Conservation (phyloP, 2,888 invertebrate species). For the Xylocampa areola region DNA sequence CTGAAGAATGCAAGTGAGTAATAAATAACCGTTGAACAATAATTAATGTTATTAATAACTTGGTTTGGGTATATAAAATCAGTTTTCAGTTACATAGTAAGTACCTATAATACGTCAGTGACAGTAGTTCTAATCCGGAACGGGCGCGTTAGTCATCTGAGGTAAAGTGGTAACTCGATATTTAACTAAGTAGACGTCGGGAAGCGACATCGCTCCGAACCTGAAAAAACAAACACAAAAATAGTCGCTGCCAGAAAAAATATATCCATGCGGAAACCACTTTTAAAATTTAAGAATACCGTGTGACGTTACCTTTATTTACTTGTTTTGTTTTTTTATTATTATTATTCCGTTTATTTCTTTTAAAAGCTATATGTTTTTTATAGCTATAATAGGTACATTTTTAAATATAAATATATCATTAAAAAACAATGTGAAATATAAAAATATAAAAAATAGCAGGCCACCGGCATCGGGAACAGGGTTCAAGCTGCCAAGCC, state of each 20-base stretch:
- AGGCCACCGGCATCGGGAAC: no score
- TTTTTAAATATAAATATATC: no score
- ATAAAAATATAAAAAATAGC: no score
- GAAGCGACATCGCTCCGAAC: constrained; percentile 69
- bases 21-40: no score
- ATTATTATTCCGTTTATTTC: no score
- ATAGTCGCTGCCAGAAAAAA: constrained; percentile 70
- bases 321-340: not conserved
- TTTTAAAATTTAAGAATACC: constrained; percentile 10
- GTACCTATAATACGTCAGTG: constrained; percentile 41
- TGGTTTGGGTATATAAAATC: constrained; percentile 1
- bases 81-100: constrained; percentile 18
- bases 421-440: no score
- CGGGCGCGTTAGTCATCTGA: constrained; percentile 50
- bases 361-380: no score
- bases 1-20: no score
- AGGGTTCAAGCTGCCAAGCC: no score
- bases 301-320: not conserved
- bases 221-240: constrained; percentile 87
- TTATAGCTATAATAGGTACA: no score
- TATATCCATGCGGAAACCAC: constrained; percentile 56
- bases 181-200: constrained; percentile 77
- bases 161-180: constrained; percentile 81
- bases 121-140: constrained; percentile 51
- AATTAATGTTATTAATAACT: constrained; percentile 3